Evolutionary conservation across 92 coral and sea anemone genomes (phyloP).

Genomic region (Palythoa caribaeorum): DNA sequence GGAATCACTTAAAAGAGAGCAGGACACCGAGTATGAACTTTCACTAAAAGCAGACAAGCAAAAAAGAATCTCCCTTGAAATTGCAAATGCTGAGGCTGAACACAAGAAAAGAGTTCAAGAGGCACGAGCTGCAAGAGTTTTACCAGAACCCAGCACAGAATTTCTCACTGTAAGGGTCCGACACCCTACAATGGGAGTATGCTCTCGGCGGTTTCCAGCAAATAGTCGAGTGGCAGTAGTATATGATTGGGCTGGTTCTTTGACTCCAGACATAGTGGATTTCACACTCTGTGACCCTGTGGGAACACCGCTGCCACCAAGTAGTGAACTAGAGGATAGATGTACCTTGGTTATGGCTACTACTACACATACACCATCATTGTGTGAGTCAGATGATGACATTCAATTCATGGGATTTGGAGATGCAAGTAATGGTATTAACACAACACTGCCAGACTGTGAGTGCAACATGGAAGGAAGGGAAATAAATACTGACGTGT

Average conservation of each 20-base stretch:
- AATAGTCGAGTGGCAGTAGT: slow-evolving; percentile 50
- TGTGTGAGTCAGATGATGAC: slow-evolving; percentile 52
- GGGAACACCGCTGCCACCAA: slow-evolving; percentile 52
- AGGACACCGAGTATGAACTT: slow-evolving; percentile 42
- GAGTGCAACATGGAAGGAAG: background rate
- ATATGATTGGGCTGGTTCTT: slow-evolving; percentile 79
- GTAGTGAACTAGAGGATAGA: slow-evolving; percentile 45
- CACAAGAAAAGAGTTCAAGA: slow-evolving; percentile 44
- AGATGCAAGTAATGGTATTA: slow-evolving; percentile 29
- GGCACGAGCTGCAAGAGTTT: slow-evolving; percentile 50
- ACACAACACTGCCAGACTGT: slow-evolving; percentile 7
- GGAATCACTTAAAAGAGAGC: slow-evolving; percentile 59
- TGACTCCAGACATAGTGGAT: slow-evolving; percentile 58
- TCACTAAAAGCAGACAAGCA: slow-evolving; percentile 50
- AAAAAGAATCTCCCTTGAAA: slow-evolving; percentile 26
- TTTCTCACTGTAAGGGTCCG: slow-evolving; percentile 55
- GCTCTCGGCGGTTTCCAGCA: slow-evolving; percentile 38
- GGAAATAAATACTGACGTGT: background rate
- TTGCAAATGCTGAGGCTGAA: slow-evolving; percentile 5
- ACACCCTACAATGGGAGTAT: slow-evolving; percentile 49
- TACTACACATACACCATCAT: slow-evolving; percentile 53
- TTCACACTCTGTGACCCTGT: slow-evolving; percentile 61
- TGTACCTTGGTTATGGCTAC: slow-evolving; percentile 59
- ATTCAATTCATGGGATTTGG: slow-evolving; percentile 71
- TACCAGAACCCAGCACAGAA: slow-evolving; percentile 48